Evolutionary conservation across 2,113 vertebrate genomes (phyloP), one percentile per base, ranked within the genome.

Genomic region (Caranx melampygus): DNA sequence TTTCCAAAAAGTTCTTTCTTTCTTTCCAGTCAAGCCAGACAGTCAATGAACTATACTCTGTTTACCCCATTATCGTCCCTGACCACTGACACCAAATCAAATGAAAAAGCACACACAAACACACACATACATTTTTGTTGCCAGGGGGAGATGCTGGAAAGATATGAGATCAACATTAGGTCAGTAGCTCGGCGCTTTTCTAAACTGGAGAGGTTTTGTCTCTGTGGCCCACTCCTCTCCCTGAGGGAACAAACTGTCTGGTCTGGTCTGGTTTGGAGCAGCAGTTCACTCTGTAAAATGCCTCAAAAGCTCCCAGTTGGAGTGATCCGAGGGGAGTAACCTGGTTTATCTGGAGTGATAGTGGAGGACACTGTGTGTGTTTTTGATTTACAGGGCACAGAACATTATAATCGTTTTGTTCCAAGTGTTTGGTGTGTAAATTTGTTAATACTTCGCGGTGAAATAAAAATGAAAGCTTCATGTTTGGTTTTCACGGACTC

Each of bases 1-100:
- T 87, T 80, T 82, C 35, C 13, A 65, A 31, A 79, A 81, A 68
- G 6, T 72, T 42, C 0, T 42, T 54, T 61, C 0, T 42, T 54
- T 61, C 52, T 70, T 72, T 77, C 26, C 62, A 55, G 12, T 54
- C 0, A 6, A 6, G 31, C 13, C 52, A 61, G 40, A 68, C 31
- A 14, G 33, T 81, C 33, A 2, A 58, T 59, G 75, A 86, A 77
- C 73, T 60, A 21, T 20, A 47, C 2, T 6, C 26, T 72, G 82
- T 78, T 88, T 82, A 74, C 51, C 35, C 37, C 74, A 75, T 85
- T 89, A 87, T 82, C 20, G 20, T 54, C 69, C 45, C 49, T 88
- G 91, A 85, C 89, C 62, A 33, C 69, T 84, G 81, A 91, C 87
- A 86, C 81, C 81, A 44, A 76, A 85, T 89, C 82, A 81, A 90